Base-by-base conservation (phyloP, 2,113 vertebrate genomes). In the Spermophilus dauricus region DNA sequence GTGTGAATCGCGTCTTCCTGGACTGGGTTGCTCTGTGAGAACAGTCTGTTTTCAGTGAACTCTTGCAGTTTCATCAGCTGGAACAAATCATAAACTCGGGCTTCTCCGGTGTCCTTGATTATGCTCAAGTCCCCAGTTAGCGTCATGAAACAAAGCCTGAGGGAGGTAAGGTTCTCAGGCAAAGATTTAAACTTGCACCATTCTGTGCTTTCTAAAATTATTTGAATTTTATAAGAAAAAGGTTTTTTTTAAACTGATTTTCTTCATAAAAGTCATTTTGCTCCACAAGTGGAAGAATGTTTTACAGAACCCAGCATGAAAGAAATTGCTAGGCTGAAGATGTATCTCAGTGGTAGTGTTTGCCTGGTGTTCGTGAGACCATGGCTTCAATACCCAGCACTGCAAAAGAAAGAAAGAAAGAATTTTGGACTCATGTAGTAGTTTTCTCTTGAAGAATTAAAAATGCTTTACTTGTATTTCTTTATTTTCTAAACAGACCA, bases 361-460 rank as follows among this genome's bases (percentile, higher is more conserved):
- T 86, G 48, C 34, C n/a, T 42, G n/a, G 24, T 42, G 51, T 51
- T 77, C 3, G 1, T 17, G 12, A 24, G 32, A 9, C 32, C 32
- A 8, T 69, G 34, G 34, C n/a, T 73, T 39, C 48, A 28, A 37
- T 72, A 10, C 84, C 42, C 75, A 89, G 30, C 67, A 72, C 65
- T 32, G 28, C 28, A 30, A n/a, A 18, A 39, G 28, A 51, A 30
- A n/a, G 24, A 45, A n/a, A 45, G 11, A 26, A 42, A 28, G 9
- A 16, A n/a, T 28, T 26, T 1, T 9, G 70, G 28, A n/a, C 72
- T 88, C 73, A 10, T 32, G 93, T 92, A 61, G 24, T 67, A 14
- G 13, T 90, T 94, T 96, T 95, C 78, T 82, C 78, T 75, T 37
- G 16, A 88, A 82, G 8, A 92, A 94, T 70, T 85, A 92, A 89